Conservation (phyloP, 2,113 vertebrate species). For the Podiceps cristatus region DNA sequence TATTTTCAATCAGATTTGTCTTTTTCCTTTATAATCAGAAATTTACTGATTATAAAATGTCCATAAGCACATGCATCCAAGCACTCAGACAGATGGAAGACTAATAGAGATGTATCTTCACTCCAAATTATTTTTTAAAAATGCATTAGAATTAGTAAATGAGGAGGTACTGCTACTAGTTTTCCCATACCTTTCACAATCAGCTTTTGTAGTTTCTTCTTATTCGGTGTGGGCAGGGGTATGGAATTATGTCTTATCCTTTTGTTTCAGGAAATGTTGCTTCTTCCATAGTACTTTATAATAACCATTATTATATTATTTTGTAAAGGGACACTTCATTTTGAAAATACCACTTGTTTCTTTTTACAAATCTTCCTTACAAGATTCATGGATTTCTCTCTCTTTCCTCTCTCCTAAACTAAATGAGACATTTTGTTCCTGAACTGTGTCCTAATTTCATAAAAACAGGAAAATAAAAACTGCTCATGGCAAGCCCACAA, state of each 20-base stretch:
- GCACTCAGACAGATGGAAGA: background rate
- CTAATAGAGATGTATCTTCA: background rate
- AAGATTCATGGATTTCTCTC: background rate
- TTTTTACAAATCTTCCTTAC: background rate
- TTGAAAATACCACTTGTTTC: background rate
- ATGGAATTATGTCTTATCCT: background rate
- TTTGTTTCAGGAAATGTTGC: background rate
- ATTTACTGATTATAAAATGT: background rate
- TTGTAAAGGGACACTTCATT: background rate
- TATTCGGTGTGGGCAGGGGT: background rate
- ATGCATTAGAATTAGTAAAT: background rate
- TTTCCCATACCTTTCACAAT: background rate
- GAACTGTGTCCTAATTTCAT: background rate
- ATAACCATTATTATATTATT: background rate
- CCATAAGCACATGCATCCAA: background rate
- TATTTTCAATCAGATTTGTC: background rate
- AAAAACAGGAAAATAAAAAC: slow-evolving; percentile 14
- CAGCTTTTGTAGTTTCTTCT: background rate
- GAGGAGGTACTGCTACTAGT: background rate
- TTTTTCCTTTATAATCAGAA: background rate
- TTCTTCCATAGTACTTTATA: background rate
- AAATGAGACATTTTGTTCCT: background rate
- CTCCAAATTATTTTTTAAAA: background rate
- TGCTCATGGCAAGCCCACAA: background rate
- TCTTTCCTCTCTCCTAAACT: background rate